phyloP scores from a whole-genome alignment of 2,797 vertebrate species.

The Hapalemur alaotrensis region DNA sequence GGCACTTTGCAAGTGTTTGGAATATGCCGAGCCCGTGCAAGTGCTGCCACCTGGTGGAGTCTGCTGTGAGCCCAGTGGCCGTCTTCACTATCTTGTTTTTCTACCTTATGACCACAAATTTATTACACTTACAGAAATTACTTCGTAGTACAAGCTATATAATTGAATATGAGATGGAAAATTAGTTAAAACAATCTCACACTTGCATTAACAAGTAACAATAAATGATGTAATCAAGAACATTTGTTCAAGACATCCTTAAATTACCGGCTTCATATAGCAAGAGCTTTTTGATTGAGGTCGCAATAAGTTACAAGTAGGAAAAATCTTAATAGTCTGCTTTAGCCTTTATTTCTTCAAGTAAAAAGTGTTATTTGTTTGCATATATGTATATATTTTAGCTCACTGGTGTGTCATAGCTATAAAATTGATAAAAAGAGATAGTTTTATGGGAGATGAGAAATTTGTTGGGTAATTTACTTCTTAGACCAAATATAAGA shows the following conservation, averaged over 20 bases:
- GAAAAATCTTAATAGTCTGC: background rate
- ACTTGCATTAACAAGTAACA: background rate
- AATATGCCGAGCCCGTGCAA: rapidly evolving
- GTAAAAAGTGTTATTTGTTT: background rate
- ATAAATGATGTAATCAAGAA: background rate
- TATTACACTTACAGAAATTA: background rate
- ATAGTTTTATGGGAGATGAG: slow-evolving; percentile 2
- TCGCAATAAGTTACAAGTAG: background rate
- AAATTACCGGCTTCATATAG: background rate
- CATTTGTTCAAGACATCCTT: background rate
- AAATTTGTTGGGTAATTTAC: background rate
- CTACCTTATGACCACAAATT: background rate
- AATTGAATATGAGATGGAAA: background rate
- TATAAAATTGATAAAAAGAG: background rate
- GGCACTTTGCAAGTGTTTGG: rapidly evolving
- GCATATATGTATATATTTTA: background rate
- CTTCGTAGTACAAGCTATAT: background rate
- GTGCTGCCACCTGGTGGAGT: slow-evolving; percentile 36
- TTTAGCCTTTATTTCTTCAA: background rate
- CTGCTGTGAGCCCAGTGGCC: rapidly evolving
- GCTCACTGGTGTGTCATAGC: background rate
- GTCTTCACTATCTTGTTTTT: background rate
- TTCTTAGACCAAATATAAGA: background rate
- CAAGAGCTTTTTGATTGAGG: background rate
- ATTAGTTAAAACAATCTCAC: background rate